Conservation (phyloP, 37 sponge, comb jelly and placozoan species). For the Chondrilla cf. caribensis region DNA sequence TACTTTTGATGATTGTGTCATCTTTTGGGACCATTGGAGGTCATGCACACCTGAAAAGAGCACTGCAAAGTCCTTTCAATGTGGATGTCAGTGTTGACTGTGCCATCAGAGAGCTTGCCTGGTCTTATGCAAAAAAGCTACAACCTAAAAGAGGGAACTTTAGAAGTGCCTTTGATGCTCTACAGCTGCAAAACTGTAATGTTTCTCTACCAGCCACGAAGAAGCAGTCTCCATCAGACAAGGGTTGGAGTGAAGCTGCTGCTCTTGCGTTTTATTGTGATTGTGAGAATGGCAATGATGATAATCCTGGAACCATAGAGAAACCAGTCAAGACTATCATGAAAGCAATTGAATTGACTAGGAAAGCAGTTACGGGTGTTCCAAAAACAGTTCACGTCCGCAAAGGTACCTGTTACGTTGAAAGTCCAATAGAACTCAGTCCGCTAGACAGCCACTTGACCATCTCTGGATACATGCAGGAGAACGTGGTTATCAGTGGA, state of each 20-base stretch:
- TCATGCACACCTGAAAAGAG: conserved; percentile 6
- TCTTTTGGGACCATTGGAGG: background rate
- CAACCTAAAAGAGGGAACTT: conserved; percentile 41
- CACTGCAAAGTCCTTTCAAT: conserved; percentile 19
- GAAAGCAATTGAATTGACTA: conserved; percentile 23
- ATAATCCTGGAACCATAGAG: conserved; percentile 32
- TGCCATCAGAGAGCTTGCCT: conserved; percentile 51
- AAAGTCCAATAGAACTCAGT: conserved; percentile 5
- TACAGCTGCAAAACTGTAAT: conserved; percentile 45
- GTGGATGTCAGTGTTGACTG: conserved; percentile 53
- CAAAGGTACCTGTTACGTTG: conserved; percentile 28
- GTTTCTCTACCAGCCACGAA: background rate
- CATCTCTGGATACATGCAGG: conserved; percentile 24
- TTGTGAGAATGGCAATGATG: conserved; percentile 12
- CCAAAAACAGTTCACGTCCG: conserved; percentile 26
- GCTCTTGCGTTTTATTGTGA: conserved; percentile 22
- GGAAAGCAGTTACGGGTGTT: background rate
- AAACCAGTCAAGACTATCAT: conserved; percentile 42
- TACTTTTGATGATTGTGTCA: too few species aligned
- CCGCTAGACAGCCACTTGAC: conserved; percentile 31
- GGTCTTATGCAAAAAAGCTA: conserved; percentile 58
- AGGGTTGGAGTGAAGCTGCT: background rate
- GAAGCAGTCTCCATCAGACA: too few species aligned
- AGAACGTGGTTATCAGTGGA: conserved; percentile 47
- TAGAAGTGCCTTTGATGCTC: conserved; percentile 46